Evolutionary conservation across 2,113 vertebrate species (phyloP), one percentile per base, ranked within the genome.

Genomic region (Lampris megalopsis): DNA sequence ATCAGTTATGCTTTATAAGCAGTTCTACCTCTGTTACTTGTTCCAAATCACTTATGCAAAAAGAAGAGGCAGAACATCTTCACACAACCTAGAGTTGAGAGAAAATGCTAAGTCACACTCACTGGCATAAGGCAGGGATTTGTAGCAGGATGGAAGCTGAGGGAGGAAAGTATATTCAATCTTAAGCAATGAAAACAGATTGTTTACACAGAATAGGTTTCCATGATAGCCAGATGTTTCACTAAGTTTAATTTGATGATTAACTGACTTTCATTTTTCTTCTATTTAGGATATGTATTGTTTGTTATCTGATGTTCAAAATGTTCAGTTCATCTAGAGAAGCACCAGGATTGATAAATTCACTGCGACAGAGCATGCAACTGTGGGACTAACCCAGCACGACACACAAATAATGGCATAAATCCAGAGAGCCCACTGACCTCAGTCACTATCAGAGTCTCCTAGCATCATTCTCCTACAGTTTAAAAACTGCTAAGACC

Each of bases 321-420:
- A 61, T 57, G 58, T 72, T 80, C 35, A 59, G 6, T 65, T 70
- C 64, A 10, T n/a, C 4, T 9, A 58, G 10, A 10, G 65, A 58
- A 52, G 66, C 8, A 9, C 53, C 43, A 5, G 71, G 58, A 78
- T 76, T 82, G 63, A 75, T 67, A 57, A 42, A 49, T 71, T 54
- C 49, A 54, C 59, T 37, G 9, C 52, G 42, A 43, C 57, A 49
- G 50, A 13, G 50, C 1, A 53, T 53, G 50, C 11, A n/a, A 53
- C n/a, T 4, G 50, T 13, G 50, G 10, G 2, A 13, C 9, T 53
- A 11, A 53, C 4, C 10, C 13, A 53, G n/a, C n/a, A 53, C n/a
- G 50, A 53, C 10, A 53, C 4, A 9, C 50, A 10, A 24, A 48
- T 59, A 50, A 41, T 68, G 48, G 48, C 35, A n/a, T 40, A 36